Conservation (phyloP, 1,140 invertebrate genomes). For the Drosophila oshimai region DNA sequence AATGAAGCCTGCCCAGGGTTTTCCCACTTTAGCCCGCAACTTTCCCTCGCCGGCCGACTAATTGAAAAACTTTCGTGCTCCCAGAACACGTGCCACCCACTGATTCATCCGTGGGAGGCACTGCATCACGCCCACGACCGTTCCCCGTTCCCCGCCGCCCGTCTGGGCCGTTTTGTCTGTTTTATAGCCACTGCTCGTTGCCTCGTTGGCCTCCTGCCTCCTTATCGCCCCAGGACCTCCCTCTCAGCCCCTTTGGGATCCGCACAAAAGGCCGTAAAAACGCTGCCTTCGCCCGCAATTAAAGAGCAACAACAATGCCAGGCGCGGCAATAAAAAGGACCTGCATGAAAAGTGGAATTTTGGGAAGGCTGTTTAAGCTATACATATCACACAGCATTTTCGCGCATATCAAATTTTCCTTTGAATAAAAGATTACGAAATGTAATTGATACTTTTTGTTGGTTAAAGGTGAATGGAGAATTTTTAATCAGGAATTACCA, state of each 20-base stretch:
- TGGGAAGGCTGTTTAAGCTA: background rate
- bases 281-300: conserved; percentile 24
- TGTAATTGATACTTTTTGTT: conserved; percentile 10
- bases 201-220: background rate
- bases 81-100: conserved; percentile 41
- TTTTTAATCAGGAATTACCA: no score
- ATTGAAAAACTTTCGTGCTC: conserved; percentile 46
- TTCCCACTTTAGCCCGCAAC: background rate
- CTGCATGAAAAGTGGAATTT: conserved; percentile 31
- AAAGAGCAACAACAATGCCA: conserved; percentile 40
- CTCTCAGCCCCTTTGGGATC: background rate
- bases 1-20: conserved; percentile 25
- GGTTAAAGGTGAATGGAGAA: conserved; percentile 9
- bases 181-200: conserved; percentile 20
- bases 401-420: conserved; percentile 22
- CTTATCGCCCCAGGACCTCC: background rate
- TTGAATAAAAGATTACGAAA: conserved; percentile 18
- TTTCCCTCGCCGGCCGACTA: conserved; percentile 10
- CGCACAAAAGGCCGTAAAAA: conserved; percentile 46
- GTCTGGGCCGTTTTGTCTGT: conserved; percentile 18
- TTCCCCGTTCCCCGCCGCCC: background rate
- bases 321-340: conserved; percentile 39
- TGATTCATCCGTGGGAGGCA: conserved; percentile 27
- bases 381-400: conserved; percentile 12
- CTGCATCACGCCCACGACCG: conserved; percentile 13